These are phyloP conservation scores for Nycticorax nycticorax DNA, from an alignment of 2,113 vertebrate species.

Conservation along the genomic window DNA sequence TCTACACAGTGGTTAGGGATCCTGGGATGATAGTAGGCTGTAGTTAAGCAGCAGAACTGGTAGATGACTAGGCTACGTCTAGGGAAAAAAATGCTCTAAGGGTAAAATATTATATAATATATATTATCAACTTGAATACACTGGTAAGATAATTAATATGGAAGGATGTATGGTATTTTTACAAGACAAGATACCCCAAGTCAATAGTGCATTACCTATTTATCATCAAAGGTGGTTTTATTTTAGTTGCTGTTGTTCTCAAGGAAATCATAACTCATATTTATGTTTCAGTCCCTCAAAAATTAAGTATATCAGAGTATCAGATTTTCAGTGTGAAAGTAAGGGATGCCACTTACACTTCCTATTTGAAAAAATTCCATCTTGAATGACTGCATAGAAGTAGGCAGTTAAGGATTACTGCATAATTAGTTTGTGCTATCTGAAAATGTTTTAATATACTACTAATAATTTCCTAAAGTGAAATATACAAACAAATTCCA, in stretches of 20 bases:
- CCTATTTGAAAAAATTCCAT: background rate
- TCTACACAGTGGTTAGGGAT: slow-evolving; percentile 65
- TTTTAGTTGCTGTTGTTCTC: background rate
- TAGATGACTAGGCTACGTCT: background rate
- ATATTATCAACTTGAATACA: background rate
- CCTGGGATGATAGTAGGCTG: slow-evolving; percentile 69
- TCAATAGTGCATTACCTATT: background rate
- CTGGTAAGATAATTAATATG: background rate
- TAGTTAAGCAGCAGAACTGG: slow-evolving; percentile 61
- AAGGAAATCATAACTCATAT: background rate
- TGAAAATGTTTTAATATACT: background rate
- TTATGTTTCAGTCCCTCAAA: background rate
- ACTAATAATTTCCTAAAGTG: background rate
- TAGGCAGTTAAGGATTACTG: background rate
- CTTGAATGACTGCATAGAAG: background rate
- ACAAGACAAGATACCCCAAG: background rate
- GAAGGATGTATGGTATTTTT: background rate
- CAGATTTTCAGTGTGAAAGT: background rate
- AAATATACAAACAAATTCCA: background rate
- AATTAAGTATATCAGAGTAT: background rate
- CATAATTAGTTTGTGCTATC: background rate
- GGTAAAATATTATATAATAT: background rate
- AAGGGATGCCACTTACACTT: background rate
- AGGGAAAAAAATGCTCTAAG: background rate
- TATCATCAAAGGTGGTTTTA: background rate